Evolutionary conservation across 2,113 vertebrate genomes (phyloP).

Genomic region (Ariopsis seemanni): DNA sequence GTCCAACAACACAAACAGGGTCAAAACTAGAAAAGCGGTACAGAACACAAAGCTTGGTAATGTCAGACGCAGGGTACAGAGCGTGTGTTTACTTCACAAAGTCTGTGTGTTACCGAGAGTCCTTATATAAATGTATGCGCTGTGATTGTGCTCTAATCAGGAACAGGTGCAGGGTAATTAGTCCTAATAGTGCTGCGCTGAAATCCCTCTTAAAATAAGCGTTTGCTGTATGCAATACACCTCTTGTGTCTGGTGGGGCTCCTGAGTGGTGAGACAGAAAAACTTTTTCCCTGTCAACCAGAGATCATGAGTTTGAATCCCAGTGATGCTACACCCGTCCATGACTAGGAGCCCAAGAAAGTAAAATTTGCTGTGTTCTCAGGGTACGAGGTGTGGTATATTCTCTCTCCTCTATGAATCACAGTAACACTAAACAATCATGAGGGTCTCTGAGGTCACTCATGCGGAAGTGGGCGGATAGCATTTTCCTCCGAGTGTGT

Average conservation of each 20-base stretch:
- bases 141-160: no score
- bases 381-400: neutral
- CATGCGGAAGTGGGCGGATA: neutral
- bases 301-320: neutral
- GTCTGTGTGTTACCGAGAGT: no score
- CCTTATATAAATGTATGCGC: no score
- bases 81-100: no score
- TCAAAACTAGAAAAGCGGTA: no score
- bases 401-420: neutral
- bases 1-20: no score
- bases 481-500: neutral
- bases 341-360: neutral
- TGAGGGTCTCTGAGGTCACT: neutral
- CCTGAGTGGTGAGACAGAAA: neutral
- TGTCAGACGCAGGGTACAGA: no score
- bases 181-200: no score
- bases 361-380: neutral
- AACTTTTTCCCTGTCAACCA: neutral
- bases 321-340: neutral
- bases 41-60: no score
- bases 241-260: neutral
- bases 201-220: no score
- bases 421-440: neutral
- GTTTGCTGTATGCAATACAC: no score
- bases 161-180: no score